Base-by-base conservation (phyloP, 2,113 vertebrate species). In the Scophthalmus maximus region DNA sequence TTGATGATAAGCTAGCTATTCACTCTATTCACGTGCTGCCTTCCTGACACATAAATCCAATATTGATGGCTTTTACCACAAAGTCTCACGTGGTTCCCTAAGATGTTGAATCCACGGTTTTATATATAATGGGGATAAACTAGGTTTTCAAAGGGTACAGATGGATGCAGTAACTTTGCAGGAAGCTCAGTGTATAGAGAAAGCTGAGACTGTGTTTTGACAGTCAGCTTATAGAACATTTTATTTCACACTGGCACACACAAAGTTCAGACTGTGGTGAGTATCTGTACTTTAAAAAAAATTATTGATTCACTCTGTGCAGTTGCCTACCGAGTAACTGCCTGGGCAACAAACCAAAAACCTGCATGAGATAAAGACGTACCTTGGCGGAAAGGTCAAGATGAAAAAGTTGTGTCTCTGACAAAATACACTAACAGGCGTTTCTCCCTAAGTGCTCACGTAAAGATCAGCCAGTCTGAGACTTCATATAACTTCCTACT, bases 31-130 rank as follows among this genome's bases (percentile, higher is more conserved):
- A 65, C 51, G 55, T 50, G 58, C 15, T 47, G 47, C 14, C 55
- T 58, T 71, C 18, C 38, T 72, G 49, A 52, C 23, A 47, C 26
- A 64, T 15, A 52, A 77, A 75, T 75, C 47, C 40, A 78, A 71
- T 62, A 77, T 30, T 85, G 61, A 85, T 74, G 73, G 14, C 32
- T 65, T 79, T 38, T 26, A 64, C 20, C 50, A 51, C 7, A 10
- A 49, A 58, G 74, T 7, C 29, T 4, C 55, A 76, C 4, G 4
- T 22, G 32, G 25, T 20, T 76, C 56, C 42, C 60, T 67, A 70
- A 32, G 49, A 71, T 27, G 42, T 73, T 70, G 50, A 66, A 77
- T 65, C 65, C 25, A 25, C 4, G 1, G 30, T 73, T 83, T 83
- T 23, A 55, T 68, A 52, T 32, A 23, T 29, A 78, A 74, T 49